Conservation (phyloP, 2,797 vertebrate species). For the Alcedo atthis region DNA sequence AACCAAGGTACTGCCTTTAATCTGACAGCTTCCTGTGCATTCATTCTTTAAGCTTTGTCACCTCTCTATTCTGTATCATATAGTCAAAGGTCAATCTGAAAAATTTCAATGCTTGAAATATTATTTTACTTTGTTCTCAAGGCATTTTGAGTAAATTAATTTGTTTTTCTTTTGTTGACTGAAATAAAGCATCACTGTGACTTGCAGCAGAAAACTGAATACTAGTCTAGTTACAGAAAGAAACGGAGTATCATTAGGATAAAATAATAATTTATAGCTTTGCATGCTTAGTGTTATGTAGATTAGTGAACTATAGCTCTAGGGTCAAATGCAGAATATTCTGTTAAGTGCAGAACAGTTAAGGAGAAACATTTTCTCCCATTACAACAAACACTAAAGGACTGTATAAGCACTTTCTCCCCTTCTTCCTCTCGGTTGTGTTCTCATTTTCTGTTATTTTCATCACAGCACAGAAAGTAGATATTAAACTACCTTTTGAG, state of each 20-base stretch:
- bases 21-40: background rate
- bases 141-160: background rate
- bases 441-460: conserved; percentile 14
- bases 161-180: background rate
- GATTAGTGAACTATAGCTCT: background rate
- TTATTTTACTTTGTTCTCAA: background rate
- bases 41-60: background rate
- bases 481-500: background rate
- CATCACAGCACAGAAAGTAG: background rate
- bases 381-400: background rate
- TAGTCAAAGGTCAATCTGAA: background rate
- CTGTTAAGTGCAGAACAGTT: background rate
- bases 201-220: conserved; percentile 37
- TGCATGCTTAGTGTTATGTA: background rate
- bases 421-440: background rate
- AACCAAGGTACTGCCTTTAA: background rate
- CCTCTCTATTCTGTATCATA: background rate
- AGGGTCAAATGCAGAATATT: background rate
- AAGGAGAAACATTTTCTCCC: background rate
- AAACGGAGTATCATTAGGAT: background rate
- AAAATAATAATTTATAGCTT: background rate
- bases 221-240: conserved; percentile 1
- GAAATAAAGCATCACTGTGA: background rate
- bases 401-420: background rate
- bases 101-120: background rate